Percentiles rank a stretch among this genome's conserved stretches.
phyloP scores from a whole-genome alignment of 1,140 invertebrate genomes.

The Eriocheir sinensis region DNA sequence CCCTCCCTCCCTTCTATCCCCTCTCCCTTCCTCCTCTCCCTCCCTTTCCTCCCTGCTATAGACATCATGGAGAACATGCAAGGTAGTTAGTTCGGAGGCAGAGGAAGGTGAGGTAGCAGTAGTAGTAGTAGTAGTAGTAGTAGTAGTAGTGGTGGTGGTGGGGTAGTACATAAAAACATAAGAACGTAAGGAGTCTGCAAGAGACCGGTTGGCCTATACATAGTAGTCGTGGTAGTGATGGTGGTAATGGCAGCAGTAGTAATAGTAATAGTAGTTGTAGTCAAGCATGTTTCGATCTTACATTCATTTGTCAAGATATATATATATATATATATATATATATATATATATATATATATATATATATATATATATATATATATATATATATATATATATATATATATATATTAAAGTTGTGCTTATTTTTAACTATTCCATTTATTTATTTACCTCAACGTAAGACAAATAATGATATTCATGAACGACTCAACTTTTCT shows the following conservation, averaged over 20 bases:
- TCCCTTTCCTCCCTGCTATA: neutral
- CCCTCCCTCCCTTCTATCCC: too few relatives aligned
- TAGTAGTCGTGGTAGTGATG: too few relatives aligned
- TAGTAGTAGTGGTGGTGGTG: too few relatives aligned
- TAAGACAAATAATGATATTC: neutral
- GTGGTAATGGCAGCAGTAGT: neutral
- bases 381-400: too few relatives aligned
- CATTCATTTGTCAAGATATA: neutral
- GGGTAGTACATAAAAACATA: too few relatives aligned
- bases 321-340: neutral
- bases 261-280: neutral
- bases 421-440: neutral
- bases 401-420: neutral
- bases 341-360: neutral
- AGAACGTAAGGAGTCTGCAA: too few relatives aligned
- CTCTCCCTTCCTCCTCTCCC: neutral
- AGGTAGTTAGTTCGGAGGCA: neutral
- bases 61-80: conserved; percentile 5
- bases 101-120: neutral
- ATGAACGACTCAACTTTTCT: neutral
- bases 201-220: too few relatives aligned
- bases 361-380: conserved; percentile 16
- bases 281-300: too few relatives aligned
- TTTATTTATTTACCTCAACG: neutral
- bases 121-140: neutral